Conservation (phyloP, 2,888 invertebrate genomes). For the Syritta pipiens region DNA sequence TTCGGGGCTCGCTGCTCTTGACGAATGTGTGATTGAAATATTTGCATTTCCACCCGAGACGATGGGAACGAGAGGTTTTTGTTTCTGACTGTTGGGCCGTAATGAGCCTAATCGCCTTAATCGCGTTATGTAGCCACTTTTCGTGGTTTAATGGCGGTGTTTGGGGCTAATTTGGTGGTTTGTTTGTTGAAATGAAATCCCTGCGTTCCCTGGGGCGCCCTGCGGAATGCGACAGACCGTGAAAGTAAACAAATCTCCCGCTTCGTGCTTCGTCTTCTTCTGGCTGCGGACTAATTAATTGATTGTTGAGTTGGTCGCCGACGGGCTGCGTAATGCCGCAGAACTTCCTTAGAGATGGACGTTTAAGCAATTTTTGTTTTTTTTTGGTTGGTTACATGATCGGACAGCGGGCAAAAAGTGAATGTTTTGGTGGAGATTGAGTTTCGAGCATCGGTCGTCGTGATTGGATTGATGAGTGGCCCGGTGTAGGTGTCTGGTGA, state of each 20-base stretch:
- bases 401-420: conserved; percentile 7
- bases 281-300: conserved; percentile 15
- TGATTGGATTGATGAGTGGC: background rate
- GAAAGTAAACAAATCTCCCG: conserved; percentile 29
- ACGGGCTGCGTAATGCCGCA: background rate
- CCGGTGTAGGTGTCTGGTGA: too few relatives aligned
- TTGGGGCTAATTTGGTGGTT: background rate
- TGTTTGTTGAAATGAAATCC: conserved; percentile 1
- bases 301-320: too few relatives aligned
- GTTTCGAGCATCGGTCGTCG: background rate
- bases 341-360: background rate
- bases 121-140: conserved; percentile 3
- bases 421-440: background rate
- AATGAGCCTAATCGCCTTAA: conserved; percentile 8
- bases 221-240: conserved; percentile 27
- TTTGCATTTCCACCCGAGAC: conserved; percentile 13
- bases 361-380: background rate
- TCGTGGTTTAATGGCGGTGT: background rate
- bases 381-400: conserved; percentile 9
- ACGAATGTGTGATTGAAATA: conserved; percentile 40
- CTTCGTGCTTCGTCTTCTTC: too few relatives aligned
- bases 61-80: conserved; percentile 24
- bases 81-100: background rate
- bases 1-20: conserved; percentile 21
- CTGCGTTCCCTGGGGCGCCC: background rate